Base-by-base conservation (phyloP, 2,113 vertebrate genomes). In the Gymnorhina tibicen region DNA sequence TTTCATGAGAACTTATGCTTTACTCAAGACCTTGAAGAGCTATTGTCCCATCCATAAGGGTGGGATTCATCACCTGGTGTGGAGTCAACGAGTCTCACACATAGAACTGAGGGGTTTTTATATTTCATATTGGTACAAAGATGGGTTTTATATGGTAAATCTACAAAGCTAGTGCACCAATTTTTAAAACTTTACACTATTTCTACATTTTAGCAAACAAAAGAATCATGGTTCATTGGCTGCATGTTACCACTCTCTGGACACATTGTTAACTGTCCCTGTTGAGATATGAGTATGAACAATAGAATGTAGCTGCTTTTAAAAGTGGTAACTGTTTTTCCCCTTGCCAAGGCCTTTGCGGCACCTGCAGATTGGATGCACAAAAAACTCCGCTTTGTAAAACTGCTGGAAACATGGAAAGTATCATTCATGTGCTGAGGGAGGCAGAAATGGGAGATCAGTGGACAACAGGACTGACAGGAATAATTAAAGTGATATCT, bases 251-350 rank as follows among this genome's bases (percentile, higher is more conserved):
- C 22, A 28, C 10, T 33, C 23, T 28, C 55, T 46, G 39, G 39
- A 53, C 46, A 37, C 16, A 13, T 28, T 37, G 18, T 23, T 46
- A 28, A 20, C 16, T n/a, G 17, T n/a, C 13, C 16, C 13, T 41
- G 16, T 55, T 78, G 47, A 53, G 28, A 55, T n/a, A 9, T 16
- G 98, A 97, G 97, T 97, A 98, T 96, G 95, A 98, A 95, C 95
- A 97, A 98, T 95, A 98, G 96, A 98, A 89, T 98, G 97, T 98
- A 97, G 96, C 97, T 97, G 95, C 98, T 98, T 98, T 98, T 87
- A 33, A 91, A 96, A 86, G 82, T 80, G 91, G 72, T 94, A 97
- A 97, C 95, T 66, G 20, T 66, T 92, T 91, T 96, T 96, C 78
- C 95, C 73, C 90, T 97, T 97, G 96, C 96, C 97, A 96, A 97